Conservation (phyloP, 2,113 vertebrate genomes). For the Bufo bufo region DNA sequence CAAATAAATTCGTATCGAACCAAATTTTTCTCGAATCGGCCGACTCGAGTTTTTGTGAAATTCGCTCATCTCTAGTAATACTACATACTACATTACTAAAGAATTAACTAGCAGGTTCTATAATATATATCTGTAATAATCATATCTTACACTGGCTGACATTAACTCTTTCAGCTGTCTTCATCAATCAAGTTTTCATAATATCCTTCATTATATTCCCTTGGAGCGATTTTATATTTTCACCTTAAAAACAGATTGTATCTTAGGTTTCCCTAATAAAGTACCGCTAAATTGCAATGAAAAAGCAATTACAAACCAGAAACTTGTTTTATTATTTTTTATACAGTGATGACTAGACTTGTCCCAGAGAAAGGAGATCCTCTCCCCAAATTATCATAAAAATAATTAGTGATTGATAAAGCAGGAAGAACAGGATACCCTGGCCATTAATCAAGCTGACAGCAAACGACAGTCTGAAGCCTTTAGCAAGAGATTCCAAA, state of each 20-base stretch:
- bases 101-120: too few species aligned
- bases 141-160: background rate
- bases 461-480: conserved; percentile 47
- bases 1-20: too few species aligned
- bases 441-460: conserved; percentile 54
- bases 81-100: too few species aligned
- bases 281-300: background rate
- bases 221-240: background rate
- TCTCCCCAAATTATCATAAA: conserved; percentile 58
- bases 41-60: too few species aligned
- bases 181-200: background rate
- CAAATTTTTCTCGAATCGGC: too few species aligned
- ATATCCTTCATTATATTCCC: background rate
- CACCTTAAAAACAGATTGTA: background rate
- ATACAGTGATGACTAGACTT: background rate
- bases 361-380: conserved; percentile 47
- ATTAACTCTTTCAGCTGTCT: background rate
- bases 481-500: conserved; percentile 45
- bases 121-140: background rate
- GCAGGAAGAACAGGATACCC: conserved; percentile 49
- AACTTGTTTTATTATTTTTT: conserved; percentile 30
- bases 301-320: conserved; percentile 26
- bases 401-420: conserved; percentile 59
- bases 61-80: too few species aligned
- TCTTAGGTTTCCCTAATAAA: conserved; percentile 12